Percentiles rank a stretch among this genome's conserved stretches.
Conservation (phyloP, 2,888 invertebrate species). For the Tetramorium bicarinatum region DNA sequence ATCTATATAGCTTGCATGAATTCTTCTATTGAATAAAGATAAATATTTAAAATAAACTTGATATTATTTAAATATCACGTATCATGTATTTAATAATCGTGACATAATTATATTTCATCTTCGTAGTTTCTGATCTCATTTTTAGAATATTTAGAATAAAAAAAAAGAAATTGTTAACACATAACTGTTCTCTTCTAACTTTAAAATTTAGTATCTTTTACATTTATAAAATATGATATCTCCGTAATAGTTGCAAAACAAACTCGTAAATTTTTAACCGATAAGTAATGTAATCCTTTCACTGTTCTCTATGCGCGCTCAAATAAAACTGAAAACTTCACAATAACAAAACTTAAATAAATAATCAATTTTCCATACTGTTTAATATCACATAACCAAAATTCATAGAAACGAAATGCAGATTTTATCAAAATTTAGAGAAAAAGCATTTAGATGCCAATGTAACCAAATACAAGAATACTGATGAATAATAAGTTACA, state of each 20-base stretch:
- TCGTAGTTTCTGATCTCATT: not conserved
- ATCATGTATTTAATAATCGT: too few species aligned
- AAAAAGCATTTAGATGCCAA: not conserved
- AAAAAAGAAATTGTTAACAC: not conserved
- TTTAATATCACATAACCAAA: constrained; percentile 12
- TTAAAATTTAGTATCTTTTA: not conserved
- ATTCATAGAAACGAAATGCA: not conserved
- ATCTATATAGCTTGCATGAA: not conserved
- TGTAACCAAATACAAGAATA: constrained; percentile 4
- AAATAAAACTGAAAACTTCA: not conserved
- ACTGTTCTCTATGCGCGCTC: not conserved
- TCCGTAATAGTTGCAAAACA: not conserved
- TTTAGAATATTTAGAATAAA: not conserved
- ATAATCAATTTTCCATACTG: constrained; percentile 6
- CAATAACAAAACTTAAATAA: constrained; percentile 36
- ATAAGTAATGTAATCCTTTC: constrained; percentile 2
- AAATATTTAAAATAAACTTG: not conserved
- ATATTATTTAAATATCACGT: too few species aligned
- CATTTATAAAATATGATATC: not conserved
- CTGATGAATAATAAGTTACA: constrained; percentile 35
- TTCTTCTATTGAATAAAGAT: not conserved
- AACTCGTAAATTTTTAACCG: not conserved
- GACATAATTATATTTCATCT: not conserved
- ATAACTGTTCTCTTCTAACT: not conserved
- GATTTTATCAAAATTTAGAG: constrained; percentile 15